A percentile compares a stretch with the other conserved stretches of the same genome.
Conservation (phyloP, 1,140 invertebrate genomes). For the Drosophila carrolli region DNA sequence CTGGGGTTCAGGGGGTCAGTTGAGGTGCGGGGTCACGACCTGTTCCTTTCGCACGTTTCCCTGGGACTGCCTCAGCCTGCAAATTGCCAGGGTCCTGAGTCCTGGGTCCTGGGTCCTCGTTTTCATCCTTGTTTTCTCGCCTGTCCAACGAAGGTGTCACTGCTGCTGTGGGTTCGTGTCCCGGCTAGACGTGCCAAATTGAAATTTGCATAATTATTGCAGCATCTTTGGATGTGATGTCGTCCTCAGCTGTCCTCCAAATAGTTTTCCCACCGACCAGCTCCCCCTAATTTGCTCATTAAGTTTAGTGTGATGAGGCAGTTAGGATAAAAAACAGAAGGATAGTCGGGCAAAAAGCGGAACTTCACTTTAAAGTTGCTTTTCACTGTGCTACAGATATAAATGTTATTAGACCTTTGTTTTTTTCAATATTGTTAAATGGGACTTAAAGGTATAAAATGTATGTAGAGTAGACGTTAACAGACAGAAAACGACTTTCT, state of each 20-base stretch:
- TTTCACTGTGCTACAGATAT: constrained; percentile 19
- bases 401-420: no score
- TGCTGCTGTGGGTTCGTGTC: constrained; percentile 58
- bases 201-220: constrained; percentile 79
- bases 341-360: background rate
- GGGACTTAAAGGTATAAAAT: no score
- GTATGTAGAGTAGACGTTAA: no score
- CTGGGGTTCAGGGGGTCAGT: constrained; percentile 7
- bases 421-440: no score
- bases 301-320: constrained; percentile 65
- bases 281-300: constrained; percentile 58
- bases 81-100: constrained; percentile 45
- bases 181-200: constrained; percentile 38
- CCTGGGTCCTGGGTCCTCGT: background rate
- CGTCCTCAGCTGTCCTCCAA: constrained; percentile 13
- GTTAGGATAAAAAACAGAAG: constrained; percentile 34
- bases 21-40: constrained; percentile 49
- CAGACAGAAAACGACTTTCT: no score
- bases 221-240: constrained; percentile 32
- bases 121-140: constrained; percentile 17
- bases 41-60: constrained; percentile 65
- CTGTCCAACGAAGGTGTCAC: constrained; percentile 44
- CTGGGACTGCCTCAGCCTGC: constrained; percentile 57
- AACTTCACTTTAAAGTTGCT: constrained; percentile 3
- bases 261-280: constrained; percentile 24